Evolutionary conservation across 2,888 invertebrate genomes (phyloP).

Genomic region (Rhabditophanes sp.): DNA sequence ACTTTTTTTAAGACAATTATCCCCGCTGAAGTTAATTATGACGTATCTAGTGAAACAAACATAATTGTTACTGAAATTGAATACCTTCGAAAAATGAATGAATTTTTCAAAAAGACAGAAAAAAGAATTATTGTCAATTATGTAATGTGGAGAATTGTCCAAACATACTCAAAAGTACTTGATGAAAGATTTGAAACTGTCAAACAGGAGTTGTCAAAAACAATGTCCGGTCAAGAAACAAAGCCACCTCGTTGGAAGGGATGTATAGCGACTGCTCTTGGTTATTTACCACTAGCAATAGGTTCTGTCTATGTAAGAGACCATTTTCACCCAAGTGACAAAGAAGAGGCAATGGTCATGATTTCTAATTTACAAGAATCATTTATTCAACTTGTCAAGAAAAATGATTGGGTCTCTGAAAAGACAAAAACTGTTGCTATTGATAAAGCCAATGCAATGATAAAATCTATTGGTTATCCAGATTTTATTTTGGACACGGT

Average conservation of each 20-base stretch:
- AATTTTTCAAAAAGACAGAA: constrained; percentile 34
- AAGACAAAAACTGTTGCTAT: constrained; percentile 73
- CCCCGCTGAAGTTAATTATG: no score
- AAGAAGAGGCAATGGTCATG: constrained; percentile 66
- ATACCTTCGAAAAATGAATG: constrained; percentile 36
- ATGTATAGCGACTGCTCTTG: constrained; percentile 51
- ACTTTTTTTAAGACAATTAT: neutral
- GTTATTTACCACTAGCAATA: constrained; percentile 64
- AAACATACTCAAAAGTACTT: constrained; percentile 6
- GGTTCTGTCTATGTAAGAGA: constrained; percentile 70
- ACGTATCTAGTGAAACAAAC: constrained; percentile 41
- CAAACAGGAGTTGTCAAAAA: constrained; percentile 34
- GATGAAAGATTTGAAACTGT: constrained; percentile 70
- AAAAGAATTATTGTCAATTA: constrained; percentile 47
- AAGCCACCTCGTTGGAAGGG: constrained; percentile 74
- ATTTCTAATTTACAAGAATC: constrained; percentile 67
- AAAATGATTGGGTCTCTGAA: constrained; percentile 70
- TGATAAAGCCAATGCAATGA: constrained; percentile 54
- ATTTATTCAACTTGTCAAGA: constrained; percentile 61
- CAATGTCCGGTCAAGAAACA: constrained; percentile 45
- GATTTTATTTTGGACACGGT: constrained; percentile 63
- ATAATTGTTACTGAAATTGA: constrained; percentile 45
- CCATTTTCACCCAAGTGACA: constrained; percentile 66
- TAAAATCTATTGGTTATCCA: constrained; percentile 64
- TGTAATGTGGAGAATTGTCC: constrained; percentile 37